phyloP scores from a whole-genome alignment of 2,888 invertebrate species.

The Sphinx pinastri region DNA sequence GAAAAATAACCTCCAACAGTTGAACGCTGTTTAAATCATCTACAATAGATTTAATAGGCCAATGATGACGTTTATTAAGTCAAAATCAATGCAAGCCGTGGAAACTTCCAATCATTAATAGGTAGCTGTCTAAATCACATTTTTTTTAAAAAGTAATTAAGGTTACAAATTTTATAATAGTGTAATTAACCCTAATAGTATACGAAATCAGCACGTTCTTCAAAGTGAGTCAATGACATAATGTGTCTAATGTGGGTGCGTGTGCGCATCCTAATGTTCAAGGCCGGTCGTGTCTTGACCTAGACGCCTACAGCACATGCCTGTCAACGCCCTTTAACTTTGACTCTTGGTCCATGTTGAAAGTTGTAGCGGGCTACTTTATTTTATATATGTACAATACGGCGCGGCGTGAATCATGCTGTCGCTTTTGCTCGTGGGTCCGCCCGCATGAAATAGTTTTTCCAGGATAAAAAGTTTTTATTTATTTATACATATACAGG shows the following conservation, averaged over 20 bases:
- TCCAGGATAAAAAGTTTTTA: too few species aligned
- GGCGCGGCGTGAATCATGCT: not conserved
- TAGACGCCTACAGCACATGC: conserved; percentile 56
- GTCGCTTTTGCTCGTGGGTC: too few species aligned
- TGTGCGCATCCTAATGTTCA: conserved; percentile 51
- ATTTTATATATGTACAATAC: not conserved
- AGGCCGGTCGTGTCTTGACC: conserved; percentile 64
- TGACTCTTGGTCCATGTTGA: conserved; percentile 33
- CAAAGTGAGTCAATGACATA: conserved; percentile 24
- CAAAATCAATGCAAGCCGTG: too few species aligned
- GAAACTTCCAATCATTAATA: too few species aligned
- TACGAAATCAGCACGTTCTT: conserved; percentile 2
- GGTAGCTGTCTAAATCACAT: too few species aligned
- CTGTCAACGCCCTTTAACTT: conserved; percentile 53
- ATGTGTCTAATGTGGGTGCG: conserved; percentile 39
- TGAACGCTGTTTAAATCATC: too few species aligned
- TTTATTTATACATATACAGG: too few species aligned
- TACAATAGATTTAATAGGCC: too few species aligned
- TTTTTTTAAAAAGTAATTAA: too few species aligned
- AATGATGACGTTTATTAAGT: too few species aligned
- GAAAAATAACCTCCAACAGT: too few species aligned
- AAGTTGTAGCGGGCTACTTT: conserved; percentile 30
- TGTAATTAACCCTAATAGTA: conserved; percentile 2
- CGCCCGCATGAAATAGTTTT: too few species aligned
- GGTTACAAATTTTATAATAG: not conserved